Base-by-base conservation (phyloP, 2,113 vertebrate species). In the Antennarius striatus region DNA sequence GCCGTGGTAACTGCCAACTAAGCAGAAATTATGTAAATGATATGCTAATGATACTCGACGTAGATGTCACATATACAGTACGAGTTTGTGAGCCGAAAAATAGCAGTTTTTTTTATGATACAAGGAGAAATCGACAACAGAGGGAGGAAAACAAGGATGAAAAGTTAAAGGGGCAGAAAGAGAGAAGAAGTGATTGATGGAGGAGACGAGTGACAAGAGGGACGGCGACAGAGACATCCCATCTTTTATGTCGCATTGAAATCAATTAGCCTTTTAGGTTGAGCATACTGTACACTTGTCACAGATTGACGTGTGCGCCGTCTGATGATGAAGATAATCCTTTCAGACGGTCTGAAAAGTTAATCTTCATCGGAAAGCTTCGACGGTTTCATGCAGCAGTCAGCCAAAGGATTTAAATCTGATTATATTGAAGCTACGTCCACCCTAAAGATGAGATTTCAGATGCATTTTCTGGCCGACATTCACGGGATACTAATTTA, bases 241-340 rank as follows among this genome's bases (percentile, higher is more conserved):
- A 88, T 87, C 81, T 71, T 84, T 87, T 85, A 86, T 55, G 46
- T 10, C 29, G 57, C 60, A 60, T 84, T 87, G 83, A 81, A 86
- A 77, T 61, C 32, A 36, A 7, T 36, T 36, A 5, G 32, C 4
- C 5, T 36, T 7, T 36, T 36, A 7, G 32, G 32, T 4, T 4
- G 1, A 3, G 32, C 5, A 3, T 36, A 7, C 32, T 36, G 32
- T 36, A 36, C 42, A 6, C 42, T 45, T 45, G 42, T 45, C 32
- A 36, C 32, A 36, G 5, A 36, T 36, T 36, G 32, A 36, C 32
- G 7, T 36, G 32, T 5, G 32, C 32, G 50, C 29, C 58, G 56
- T 50, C 54, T 69, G 43, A 57, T 28, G 11, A 43, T 43, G 11
- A 12, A 43, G 42, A 11, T 43, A 3, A 43, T 11, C 42, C 10